These are phyloP conservation scores for Sphenodon punctatus DNA, from an alignment of 2,797 vertebrate species.

Conservation along the genomic window DNA sequence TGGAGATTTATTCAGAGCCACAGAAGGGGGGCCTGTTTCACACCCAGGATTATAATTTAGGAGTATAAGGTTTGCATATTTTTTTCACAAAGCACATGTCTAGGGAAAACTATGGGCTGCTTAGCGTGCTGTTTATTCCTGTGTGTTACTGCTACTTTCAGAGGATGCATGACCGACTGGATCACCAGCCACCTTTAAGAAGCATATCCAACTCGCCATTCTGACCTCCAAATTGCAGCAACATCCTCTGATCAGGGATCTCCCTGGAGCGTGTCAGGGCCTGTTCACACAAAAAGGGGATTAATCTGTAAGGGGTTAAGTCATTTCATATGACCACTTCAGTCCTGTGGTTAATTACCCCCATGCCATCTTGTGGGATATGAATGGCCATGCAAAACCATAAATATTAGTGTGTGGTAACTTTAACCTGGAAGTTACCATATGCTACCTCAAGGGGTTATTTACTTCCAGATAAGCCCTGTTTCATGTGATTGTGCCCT, in stretches of 20 bases:
- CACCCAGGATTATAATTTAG: slow-evolving; percentile 44
- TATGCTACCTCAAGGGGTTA: no score
- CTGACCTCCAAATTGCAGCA: slow-evolving; percentile 8
- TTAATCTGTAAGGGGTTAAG: no score
- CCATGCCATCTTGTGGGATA: no score
- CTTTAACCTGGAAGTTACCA: no score
- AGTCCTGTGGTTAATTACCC: no score
- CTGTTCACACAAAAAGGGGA: no score
- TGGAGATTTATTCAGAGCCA: not conserved
- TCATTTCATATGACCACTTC: no score
- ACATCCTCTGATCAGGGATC: not conserved
- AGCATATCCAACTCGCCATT: not conserved
- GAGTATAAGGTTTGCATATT: slow-evolving; percentile 1
- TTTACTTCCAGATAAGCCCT: no score
- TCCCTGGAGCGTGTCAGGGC: not conserved
- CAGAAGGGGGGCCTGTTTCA: slow-evolving; percentile 54
- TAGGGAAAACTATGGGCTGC: not conserved
- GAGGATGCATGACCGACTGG: slow-evolving; percentile 3
- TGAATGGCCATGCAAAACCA: no score
- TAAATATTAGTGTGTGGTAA: no score
- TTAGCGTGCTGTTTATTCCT: slow-evolving; percentile 20
- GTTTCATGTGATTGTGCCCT: no score
- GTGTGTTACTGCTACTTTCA: slow-evolving; percentile 35
- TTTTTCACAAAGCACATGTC: slow-evolving; percentile 25
- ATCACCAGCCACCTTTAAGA: slow-evolving; percentile 1